A percentile compares a stretch with the other conserved stretches of the same genome.
Conservation (phyloP, 1,140 invertebrate genomes). For the Drosophila tani region DNA sequence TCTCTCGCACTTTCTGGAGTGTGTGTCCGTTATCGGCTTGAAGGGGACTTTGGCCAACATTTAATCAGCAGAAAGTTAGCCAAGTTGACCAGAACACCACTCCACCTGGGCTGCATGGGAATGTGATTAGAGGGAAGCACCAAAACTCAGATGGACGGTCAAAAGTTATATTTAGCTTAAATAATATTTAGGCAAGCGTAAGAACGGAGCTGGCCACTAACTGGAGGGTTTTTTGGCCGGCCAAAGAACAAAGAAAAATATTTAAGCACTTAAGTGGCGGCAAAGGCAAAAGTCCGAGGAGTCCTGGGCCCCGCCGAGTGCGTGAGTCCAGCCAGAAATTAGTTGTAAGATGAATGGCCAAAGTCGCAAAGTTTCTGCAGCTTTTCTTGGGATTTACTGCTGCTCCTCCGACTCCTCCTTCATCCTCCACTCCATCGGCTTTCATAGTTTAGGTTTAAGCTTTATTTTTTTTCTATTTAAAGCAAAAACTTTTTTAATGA, state of each 20-base stretch:
- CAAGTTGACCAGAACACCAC: constrained; percentile 54
- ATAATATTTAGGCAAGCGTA: constrained; percentile 79
- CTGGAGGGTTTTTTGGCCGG: constrained; percentile 66
- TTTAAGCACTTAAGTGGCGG: constrained; percentile 77
- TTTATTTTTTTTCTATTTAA: constrained; percentile 57
- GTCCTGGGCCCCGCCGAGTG: constrained; percentile 33
- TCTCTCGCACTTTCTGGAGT: constrained; percentile 7
- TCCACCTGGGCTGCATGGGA: constrained; percentile 57
- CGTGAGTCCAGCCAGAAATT: constrained; percentile 81
- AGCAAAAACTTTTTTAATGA: constrained; percentile 81
- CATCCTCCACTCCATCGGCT: background rate
- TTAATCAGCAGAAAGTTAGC: constrained; percentile 74
- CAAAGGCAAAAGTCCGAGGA: constrained; percentile 24
- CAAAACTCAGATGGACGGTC: constrained; percentile 9
- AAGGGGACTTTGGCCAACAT: constrained; percentile 62
- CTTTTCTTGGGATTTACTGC: constrained; percentile 77
- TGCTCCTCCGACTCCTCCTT: constrained; percentile 4
- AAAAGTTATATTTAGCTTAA: constrained; percentile 74
- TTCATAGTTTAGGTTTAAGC: constrained; percentile 22
- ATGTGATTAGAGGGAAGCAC: constrained; percentile 64
- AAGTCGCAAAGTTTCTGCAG: constrained; percentile 80
- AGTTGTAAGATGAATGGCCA: constrained; percentile 80
- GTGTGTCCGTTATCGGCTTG: constrained; percentile 41
- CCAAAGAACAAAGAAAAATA: constrained; percentile 75
- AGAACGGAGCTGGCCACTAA: constrained; percentile 78